Conservation (phyloP, 2,888 invertebrate species). For the Stictocephala bisonia region DNA sequence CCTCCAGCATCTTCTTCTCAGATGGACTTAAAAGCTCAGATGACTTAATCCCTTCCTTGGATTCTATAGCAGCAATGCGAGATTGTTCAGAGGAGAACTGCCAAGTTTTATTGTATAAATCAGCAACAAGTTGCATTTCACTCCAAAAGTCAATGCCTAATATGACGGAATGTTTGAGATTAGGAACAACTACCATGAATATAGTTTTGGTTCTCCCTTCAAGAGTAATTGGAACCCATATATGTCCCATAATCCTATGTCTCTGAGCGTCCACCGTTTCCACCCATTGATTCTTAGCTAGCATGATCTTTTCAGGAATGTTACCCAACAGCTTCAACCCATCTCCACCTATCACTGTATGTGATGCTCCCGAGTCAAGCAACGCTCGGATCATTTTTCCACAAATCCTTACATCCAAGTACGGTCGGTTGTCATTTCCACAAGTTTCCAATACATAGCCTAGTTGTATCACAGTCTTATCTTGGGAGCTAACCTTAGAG, state of each 20-base stretch:
- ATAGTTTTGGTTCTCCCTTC: background rate
- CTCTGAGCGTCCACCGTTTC: background rate
- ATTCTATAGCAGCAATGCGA: background rate
- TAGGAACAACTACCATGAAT: background rate
- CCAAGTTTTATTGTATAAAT: background rate
- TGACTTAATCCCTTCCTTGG: background rate
- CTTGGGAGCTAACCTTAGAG: background rate
- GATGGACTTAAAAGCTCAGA: background rate
- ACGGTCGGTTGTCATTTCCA: background rate
- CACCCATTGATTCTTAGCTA: background rate
- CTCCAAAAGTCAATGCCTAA: background rate
- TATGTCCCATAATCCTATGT: background rate
- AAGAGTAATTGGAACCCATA: background rate
- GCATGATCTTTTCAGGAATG: background rate
- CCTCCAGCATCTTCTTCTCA: background rate
- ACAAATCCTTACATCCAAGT: slow-evolving; percentile 15
- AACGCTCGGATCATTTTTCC: background rate
- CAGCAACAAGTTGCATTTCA: background rate
- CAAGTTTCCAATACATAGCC: background rate
- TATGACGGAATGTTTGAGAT: background rate
- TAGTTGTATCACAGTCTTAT: background rate
- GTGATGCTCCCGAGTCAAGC: slow-evolving; percentile 6
- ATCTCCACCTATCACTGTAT: background rate
- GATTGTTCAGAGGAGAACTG: background rate
- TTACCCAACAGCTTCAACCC: background rate